A percentile compares a stretch with the other conserved stretches of the same genome.
These are phyloP conservation scores for Wasmannia auropunctata DNA, from an alignment of 1,140 invertebrate species.

Conservation along the genomic window DNA sequence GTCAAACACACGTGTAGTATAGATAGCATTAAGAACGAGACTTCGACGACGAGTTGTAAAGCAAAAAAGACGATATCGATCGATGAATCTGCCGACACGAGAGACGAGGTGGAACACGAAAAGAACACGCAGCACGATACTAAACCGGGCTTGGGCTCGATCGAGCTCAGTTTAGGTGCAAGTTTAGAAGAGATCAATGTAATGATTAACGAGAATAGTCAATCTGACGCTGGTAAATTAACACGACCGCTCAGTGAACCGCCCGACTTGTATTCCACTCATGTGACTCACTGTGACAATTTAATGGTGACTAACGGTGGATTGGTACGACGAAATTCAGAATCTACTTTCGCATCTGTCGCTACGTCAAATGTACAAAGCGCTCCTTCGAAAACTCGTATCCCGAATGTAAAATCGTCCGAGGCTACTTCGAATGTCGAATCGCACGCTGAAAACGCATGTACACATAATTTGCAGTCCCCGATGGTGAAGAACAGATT, in stretches of 20 bases:
- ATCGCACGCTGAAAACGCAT: constrained; percentile 55
- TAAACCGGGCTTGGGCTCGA: constrained; percentile 7
- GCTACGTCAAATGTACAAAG: constrained; percentile 61
- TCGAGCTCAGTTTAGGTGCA: not conserved
- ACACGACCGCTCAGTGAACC: constrained; percentile 78
- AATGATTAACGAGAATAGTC: not conserved
- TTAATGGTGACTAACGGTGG: constrained; percentile 38
- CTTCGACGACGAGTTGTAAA: constrained; percentile 66
- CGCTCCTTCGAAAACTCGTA: constrained; percentile 3
- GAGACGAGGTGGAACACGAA: constrained; percentile 49
- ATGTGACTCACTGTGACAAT: constrained; percentile 30
- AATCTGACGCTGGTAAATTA: constrained; percentile 51
- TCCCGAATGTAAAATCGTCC: not conserved
- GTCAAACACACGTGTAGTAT: constrained; percentile 81
- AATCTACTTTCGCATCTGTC: constrained; percentile 60
- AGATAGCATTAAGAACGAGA: constrained; percentile 78
- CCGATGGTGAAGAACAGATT: constrained; percentile 74
- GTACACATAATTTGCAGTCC: constrained; percentile 58
- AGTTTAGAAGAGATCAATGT: constrained; percentile 46
- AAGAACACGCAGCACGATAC: not conserved
- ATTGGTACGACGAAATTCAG: constrained; percentile 75
- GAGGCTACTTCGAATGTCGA: constrained; percentile 47
- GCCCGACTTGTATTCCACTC: constrained; percentile 74
- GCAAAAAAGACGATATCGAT: constrained; percentile 69
- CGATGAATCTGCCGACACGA: constrained; percentile 71